Evolutionary conservation across 2,888 invertebrate genomes (phyloP).

Genomic region (Cheilosia scutellata): DNA sequence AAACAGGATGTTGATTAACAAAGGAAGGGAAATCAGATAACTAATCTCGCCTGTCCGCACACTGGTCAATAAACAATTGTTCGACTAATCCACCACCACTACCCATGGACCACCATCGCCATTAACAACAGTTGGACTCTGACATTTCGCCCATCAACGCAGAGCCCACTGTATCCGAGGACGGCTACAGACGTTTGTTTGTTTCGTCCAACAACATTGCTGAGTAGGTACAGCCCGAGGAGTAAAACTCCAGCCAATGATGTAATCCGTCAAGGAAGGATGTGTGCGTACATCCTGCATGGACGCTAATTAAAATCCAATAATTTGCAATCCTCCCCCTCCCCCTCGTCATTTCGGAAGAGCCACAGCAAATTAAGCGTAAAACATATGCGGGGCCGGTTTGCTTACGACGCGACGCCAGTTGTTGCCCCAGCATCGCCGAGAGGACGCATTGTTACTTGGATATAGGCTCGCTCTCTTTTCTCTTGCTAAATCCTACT

Average conservation of each 20-base stretch:
- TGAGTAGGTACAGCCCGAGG: conserved; percentile 29
- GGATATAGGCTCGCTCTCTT: not conserved
- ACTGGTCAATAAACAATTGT: conserved; percentile 74
- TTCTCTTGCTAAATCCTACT: conserved; percentile 22
- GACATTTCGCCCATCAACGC: conserved; percentile 43
- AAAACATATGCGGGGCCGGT: conserved; percentile 36
- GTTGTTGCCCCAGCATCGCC: conserved; percentile 5
- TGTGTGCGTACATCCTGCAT: conserved; percentile 69
- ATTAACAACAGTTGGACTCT: conserved; percentile 38
- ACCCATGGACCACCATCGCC: conserved; percentile 20
- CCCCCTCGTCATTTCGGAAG: conserved; percentile 38
- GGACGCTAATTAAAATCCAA: conserved; percentile 76
- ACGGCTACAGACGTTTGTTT: conserved; percentile 59
- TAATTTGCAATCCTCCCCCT: conserved; percentile 60
- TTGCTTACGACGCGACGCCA: not conserved
- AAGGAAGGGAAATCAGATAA: conserved; percentile 74
- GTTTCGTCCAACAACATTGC: conserved; percentile 28
- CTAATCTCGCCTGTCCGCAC: conserved; percentile 74
- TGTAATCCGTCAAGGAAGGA: conserved; percentile 65
- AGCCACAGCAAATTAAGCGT: conserved; percentile 70
- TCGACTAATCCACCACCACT: conserved; percentile 67
- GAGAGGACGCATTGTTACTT: conserved; percentile 13
- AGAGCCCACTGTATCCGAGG: not conserved
- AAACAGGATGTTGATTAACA: conserved; percentile 73
- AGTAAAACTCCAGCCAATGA: conserved; percentile 51